These are phyloP conservation scores for Nannoperca australis DNA, from an alignment of 2,797 vertebrate genomes.

Conservation along the genomic window DNA sequence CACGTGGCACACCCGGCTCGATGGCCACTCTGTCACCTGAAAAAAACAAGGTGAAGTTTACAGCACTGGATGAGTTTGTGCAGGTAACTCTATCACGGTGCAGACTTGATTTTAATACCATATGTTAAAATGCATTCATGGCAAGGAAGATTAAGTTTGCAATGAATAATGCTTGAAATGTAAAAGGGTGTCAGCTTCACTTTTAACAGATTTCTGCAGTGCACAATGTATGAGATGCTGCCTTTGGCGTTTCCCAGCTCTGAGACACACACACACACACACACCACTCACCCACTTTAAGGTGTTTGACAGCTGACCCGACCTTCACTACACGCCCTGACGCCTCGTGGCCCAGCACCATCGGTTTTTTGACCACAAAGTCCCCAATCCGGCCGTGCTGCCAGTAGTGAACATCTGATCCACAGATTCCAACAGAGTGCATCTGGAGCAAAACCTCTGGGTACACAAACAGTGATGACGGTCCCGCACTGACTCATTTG, in stretches of 20 bases:
- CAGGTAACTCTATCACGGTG: background rate
- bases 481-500: background rate
- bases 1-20: constrained; percentile 92
- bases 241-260: background rate
- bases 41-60: background rate
- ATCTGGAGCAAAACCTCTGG: constrained; percentile 94
- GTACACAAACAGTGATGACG: background rate
- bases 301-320: constrained; percentile 89
- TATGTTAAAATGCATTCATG: background rate
- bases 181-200: background rate
- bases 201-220: background rate
- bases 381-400: constrained; percentile 91
- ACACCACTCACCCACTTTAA: constrained; percentile 69
- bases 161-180: background rate
- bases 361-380: constrained; percentile 90
- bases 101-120: too few species aligned
- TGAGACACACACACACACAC: background rate
- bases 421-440: constrained; percentile 97
- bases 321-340: constrained; percentile 91
- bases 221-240: background rate
- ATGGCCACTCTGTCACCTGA: constrained; percentile 95
- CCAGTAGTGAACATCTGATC: constrained; percentile 97
- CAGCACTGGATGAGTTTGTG: background rate
- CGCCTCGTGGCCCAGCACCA: constrained; percentile 96
- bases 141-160: background rate